Conservation (phyloP, 2,888 invertebrate genomes). For the Acronicta psi region DNA sequence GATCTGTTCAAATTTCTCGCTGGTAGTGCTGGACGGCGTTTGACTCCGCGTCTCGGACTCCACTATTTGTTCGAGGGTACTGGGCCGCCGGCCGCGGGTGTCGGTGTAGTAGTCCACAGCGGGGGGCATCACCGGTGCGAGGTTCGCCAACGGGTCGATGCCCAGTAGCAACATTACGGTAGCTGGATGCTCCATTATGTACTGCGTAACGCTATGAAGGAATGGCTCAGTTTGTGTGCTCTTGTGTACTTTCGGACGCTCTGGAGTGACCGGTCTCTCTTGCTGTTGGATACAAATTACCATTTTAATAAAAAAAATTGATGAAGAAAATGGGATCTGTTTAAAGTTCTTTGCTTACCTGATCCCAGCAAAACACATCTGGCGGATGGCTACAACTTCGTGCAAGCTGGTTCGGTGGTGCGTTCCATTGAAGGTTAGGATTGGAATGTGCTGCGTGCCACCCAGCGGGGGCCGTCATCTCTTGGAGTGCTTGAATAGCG, state of each 20-base stretch:
- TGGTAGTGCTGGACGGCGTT: slow-evolving; percentile 81
- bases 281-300: slow-evolving; percentile 66
- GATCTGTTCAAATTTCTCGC: slow-evolving; percentile 75
- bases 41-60: slow-evolving; percentile 84
- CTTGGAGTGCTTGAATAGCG: slow-evolving; percentile 95
- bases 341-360: slow-evolving; percentile 66
- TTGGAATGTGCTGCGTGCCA: slow-evolving; percentile 95
- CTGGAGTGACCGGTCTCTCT: slow-evolving; percentile 80
- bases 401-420: slow-evolving; percentile 89
- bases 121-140: slow-evolving; percentile 79
- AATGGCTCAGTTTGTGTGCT: slow-evolving; percentile 91
- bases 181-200: slow-evolving; percentile 92
- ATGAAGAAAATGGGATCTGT: neutral
- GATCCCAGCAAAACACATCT: slow-evolving; percentile 94
- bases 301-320: neutral
- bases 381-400: slow-evolving; percentile 95
- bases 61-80: slow-evolving; percentile 82
- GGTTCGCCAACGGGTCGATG: slow-evolving; percentile 89
- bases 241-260: slow-evolving; percentile 77
- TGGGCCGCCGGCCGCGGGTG: slow-evolving; percentile 77
- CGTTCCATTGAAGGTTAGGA: slow-evolving; percentile 92
- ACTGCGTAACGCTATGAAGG: slow-evolving; percentile 89
- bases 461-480: slow-evolving; percentile 92
- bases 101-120: slow-evolving; percentile 83
- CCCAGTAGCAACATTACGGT: slow-evolving; percentile 93